Percentiles rank a stretch among this genome's conserved stretches.
phyloP scores from a whole-genome alignment of 2,113 vertebrate genomes.

The Etia nguti region DNA sequence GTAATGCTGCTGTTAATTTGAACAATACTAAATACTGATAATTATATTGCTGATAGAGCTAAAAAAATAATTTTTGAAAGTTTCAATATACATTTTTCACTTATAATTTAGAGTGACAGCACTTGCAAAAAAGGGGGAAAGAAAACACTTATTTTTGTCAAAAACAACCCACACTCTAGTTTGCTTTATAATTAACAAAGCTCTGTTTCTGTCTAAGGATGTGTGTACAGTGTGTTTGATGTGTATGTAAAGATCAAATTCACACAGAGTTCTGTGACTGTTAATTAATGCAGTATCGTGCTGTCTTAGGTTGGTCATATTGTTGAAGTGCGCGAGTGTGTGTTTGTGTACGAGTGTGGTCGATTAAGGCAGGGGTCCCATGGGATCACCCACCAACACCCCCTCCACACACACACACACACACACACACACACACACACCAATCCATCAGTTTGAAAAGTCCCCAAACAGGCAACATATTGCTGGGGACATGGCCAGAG shows the following conservation, averaged over 20 bases:
- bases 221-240: background rate
- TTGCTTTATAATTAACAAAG: background rate
- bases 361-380: slow-evolving; percentile 85
- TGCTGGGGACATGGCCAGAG: slow-evolving; percentile 83
- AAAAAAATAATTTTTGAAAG: accelerated
- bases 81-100: background rate
- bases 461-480: slow-evolving; percentile 90
- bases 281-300: background rate
- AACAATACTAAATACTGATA: background rate
- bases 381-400: slow-evolving; percentile 70
- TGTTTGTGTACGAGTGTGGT: slow-evolving; percentile 58
- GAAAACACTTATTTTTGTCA: background rate
- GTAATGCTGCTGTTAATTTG: background rate
- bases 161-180: background rate
- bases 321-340: slow-evolving; percentile 55
- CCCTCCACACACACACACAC: background rate
- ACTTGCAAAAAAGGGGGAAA: background rate
- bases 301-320: slow-evolving; percentile 72
- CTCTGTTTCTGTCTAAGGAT: background rate
- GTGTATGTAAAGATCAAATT: background rate
- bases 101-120: background rate
- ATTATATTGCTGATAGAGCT: background rate
- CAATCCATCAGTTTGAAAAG: slow-evolving; percentile 93
- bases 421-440: background rate
- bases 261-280: background rate